Conservation (phyloP, 1,140 invertebrate genomes). For the Diplogasteroides magnus region DNA sequence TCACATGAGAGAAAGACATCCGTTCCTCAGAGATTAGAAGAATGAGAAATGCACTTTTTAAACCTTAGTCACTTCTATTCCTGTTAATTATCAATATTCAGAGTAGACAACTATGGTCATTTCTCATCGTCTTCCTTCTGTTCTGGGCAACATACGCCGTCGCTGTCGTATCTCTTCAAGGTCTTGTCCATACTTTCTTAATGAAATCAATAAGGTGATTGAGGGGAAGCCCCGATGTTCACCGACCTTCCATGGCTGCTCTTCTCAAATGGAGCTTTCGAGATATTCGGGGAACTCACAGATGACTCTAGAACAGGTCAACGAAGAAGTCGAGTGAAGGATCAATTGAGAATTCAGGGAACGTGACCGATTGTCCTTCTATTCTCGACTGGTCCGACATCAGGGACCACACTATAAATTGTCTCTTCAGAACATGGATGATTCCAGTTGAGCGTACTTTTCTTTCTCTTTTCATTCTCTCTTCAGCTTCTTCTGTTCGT, state of each 20-base stretch:
- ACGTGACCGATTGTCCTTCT: neutral
- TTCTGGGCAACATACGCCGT: neutral
- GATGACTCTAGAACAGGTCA: neutral
- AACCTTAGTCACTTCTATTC: too few relatives aligned
- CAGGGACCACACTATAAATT: neutral
- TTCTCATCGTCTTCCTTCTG: neutral
- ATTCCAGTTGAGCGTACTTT: neutral
- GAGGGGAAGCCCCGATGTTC: neutral
- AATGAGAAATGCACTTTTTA: too few relatives aligned
- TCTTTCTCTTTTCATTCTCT: neutral
- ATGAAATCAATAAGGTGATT: neutral
- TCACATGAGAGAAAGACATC: too few relatives aligned
- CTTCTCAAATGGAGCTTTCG: neutral
- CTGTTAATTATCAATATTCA: neutral
- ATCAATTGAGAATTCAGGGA: neutral
- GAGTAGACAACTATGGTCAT: neutral
- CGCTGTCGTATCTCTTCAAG: neutral
- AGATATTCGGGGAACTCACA: neutral
- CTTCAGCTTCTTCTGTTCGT: neutral
- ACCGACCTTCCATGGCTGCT: neutral
- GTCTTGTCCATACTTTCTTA: neutral
- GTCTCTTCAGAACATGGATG: neutral
- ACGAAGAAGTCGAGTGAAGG: neutral
- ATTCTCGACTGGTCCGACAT: neutral
- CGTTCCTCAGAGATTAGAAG: too few relatives aligned